Percentiles rank a stretch among this genome's conserved stretches.
Evolutionary conservation across 2,113 vertebrate species (phyloP).

Genomic region (Rousettus leschenaultii): DNA sequence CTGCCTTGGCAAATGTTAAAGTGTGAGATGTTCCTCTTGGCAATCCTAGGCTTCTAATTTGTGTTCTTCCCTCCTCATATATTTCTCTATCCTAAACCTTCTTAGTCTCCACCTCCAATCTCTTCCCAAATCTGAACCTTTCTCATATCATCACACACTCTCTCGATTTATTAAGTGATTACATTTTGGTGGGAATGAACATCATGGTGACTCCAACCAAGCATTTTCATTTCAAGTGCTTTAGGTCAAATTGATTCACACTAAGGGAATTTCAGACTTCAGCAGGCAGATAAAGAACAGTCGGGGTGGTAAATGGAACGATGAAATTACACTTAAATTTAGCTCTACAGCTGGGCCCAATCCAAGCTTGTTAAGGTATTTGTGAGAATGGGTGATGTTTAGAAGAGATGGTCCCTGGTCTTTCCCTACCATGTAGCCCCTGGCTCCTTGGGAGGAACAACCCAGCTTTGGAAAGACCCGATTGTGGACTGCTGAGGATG

Average conservation of each 20-base stretch:
- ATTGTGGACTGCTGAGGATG: neutral
- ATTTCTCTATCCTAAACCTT: neutral
- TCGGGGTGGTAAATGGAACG: neutral
- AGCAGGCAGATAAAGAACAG: neutral
- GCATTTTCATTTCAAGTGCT: neutral
- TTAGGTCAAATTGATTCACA: neutral
- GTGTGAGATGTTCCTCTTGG: neutral
- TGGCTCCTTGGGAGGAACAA: neutral
- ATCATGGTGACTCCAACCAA: neutral
- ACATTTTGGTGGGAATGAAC: neutral
- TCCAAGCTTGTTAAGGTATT: neutral
- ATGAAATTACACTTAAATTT: neutral
- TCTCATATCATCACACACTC: neutral
- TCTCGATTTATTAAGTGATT: neutral
- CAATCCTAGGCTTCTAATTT: neutral
- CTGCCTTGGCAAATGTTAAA: neutral
- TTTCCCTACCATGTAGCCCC: neutral
- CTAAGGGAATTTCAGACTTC: neutral
- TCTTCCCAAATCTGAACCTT: neutral
- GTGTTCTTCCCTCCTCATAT: neutral
- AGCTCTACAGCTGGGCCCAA: neutral
- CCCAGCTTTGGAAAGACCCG: neutral
- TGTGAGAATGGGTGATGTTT: neutral
- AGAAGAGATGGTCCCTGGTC: neutral
- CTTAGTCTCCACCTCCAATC: neutral